Conservation (phyloP, 2,113 vertebrate species). For the Toxostoma redivivum region DNA sequence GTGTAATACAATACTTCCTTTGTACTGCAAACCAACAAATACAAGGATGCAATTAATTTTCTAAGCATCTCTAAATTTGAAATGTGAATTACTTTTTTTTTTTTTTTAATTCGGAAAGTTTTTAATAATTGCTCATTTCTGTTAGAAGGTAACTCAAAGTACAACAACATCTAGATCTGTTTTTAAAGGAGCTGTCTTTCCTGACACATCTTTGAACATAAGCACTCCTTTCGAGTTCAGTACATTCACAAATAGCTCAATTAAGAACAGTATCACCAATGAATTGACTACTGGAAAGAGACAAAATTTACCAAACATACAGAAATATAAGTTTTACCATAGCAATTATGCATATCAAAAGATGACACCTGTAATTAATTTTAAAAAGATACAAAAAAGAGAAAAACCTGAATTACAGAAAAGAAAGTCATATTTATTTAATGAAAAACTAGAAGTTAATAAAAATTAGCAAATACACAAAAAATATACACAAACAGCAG, state of each 20-base stretch:
- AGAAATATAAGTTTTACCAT: slow-evolving; percentile 67
- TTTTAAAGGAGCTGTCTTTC: slow-evolving; percentile 59
- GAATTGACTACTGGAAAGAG: slow-evolving; percentile 68
- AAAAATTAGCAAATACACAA: slow-evolving; percentile 86
- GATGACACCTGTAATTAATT: slow-evolving; percentile 65
- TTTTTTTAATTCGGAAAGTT: slow-evolving; percentile 39
- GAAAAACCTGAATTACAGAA: slow-evolving; percentile 86
- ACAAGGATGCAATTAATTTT: slow-evolving; percentile 67
- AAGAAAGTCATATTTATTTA: slow-evolving; percentile 98
- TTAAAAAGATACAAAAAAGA: slow-evolving; percentile 73
- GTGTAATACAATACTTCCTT: slow-evolving; percentile 65
- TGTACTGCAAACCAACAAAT: slow-evolving; percentile 70
- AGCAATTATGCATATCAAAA: slow-evolving; percentile 71
- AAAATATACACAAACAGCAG: slow-evolving; percentile 85
- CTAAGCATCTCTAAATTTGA: slow-evolving; percentile 64
- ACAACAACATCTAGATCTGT: slow-evolving; percentile 36
- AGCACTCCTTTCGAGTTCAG: slow-evolving; percentile 26
- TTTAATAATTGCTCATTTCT: slow-evolving; percentile 22
- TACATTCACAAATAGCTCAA: slow-evolving; percentile 64
- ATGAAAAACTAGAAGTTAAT: slow-evolving; percentile 98
- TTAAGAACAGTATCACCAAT: slow-evolving; percentile 72
- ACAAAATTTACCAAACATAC: slow-evolving; percentile 64
- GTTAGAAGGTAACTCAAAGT: slow-evolving; percentile 50
- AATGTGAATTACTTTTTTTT: background rate
- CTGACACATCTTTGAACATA: slow-evolving; percentile 31